phyloP scores from a whole-genome alignment of 2,113 vertebrate genomes.

The Rynchops niger region DNA sequence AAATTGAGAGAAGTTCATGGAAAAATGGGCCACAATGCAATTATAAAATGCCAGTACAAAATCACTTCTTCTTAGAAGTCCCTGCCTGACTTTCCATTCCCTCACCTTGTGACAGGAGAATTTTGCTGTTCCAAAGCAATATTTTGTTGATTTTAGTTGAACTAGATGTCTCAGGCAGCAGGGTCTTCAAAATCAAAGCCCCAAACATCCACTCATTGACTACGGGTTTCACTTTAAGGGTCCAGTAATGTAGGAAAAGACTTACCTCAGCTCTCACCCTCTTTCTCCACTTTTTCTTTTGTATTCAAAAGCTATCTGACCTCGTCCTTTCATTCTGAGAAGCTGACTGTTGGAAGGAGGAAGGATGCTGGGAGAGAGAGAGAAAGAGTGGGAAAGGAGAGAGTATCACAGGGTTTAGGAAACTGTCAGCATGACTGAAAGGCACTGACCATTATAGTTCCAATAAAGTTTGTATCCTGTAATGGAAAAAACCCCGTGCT shows the following conservation, averaged over 20 bases:
- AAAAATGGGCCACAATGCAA: not conserved
- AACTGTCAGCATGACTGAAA: not conserved
- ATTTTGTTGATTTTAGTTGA: not conserved
- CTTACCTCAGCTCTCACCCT: not conserved
- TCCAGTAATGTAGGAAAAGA: not conserved
- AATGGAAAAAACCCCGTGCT: not conserved
- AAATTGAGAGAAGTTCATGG: not conserved
- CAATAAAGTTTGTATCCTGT: not conserved
- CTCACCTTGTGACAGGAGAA: not conserved
- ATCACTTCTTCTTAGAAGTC: not conserved
- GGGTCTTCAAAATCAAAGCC: not conserved
- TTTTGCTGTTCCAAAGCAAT: not conserved
- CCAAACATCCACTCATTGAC: not conserved
- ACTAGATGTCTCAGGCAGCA: not conserved
- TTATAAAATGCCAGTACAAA: not conserved
- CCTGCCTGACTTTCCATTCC: not conserved
- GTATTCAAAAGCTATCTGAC: not conserved
- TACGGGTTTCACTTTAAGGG: not conserved
- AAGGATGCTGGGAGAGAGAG: not conserved
- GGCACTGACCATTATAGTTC: not conserved
- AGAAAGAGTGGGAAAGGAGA: not conserved
- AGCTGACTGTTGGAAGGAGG: not conserved
- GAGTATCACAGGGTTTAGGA: not conserved
- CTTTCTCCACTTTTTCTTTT: not conserved
- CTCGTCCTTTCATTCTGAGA: not conserved